Conservation (phyloP, 2,797 vertebrate species). For the Podarcis lilfordi region DNA sequence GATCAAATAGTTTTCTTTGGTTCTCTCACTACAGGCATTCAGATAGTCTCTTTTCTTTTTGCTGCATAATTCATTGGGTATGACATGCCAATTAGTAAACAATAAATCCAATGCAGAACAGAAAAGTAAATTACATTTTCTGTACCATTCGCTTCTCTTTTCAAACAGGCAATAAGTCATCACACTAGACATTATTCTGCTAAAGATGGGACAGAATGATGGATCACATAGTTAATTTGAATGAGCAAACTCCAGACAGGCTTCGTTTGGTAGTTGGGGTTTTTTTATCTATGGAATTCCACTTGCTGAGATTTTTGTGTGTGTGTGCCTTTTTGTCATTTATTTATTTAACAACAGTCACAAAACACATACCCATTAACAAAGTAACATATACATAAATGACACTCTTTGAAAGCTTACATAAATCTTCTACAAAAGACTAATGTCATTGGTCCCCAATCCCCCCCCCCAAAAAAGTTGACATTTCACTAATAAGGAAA, state of each 20-base stretch:
- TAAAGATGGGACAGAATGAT: constrained; percentile 56
- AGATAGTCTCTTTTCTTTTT: constrained; percentile 21
- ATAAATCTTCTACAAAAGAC: constrained; percentile 26
- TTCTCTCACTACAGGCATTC: constrained; percentile 42
- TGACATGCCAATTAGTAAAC: constrained; percentile 69
- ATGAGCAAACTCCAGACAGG: constrained; percentile 50
- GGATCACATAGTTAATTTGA: constrained; percentile 60
- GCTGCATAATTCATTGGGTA: constrained; percentile 56
- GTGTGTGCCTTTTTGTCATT: not conserved
- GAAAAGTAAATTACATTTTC: constrained; percentile 62
- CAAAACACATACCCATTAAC: constrained; percentile 10
- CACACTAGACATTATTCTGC: constrained; percentile 38
- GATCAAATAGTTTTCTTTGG: constrained; percentile 46
- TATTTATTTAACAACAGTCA: constrained; percentile 15
- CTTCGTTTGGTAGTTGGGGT: not conserved
- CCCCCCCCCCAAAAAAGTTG: fast-evolving
- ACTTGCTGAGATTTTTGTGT: not conserved
- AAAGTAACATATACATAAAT: constrained; percentile 13
- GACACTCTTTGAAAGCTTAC: constrained; percentile 35
- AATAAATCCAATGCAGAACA: constrained; percentile 58
- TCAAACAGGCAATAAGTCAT: constrained; percentile 58
- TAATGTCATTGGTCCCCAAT: not conserved
- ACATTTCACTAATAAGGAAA: not conserved
- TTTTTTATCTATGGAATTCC: constrained; percentile 26
- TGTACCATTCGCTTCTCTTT: constrained; percentile 42